phyloP scores from a whole-genome alignment of 2,888 invertebrate genomes.

The Napeogenes sylphis region DNA sequence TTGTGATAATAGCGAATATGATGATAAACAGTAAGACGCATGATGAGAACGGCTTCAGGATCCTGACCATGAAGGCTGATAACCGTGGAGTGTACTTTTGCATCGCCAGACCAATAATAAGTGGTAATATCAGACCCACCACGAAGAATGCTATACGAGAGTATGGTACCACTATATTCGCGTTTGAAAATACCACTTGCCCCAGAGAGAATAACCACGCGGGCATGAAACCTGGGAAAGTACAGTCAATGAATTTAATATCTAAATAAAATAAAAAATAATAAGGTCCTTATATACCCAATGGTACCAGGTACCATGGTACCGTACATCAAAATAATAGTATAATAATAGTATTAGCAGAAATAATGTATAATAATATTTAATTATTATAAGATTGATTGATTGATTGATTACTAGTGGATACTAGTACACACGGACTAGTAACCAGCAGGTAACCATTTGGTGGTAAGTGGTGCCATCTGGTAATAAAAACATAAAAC shows the following conservation, averaged over 20 bases:
- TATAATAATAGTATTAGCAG: too few species aligned
- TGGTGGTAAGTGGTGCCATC: too few species aligned
- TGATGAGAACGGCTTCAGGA: constrained; percentile 90
- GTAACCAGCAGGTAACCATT: too few species aligned
- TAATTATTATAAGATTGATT: too few species aligned
- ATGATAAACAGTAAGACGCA: constrained; percentile 89
- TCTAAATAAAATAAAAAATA: too few species aligned
- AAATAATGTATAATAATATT: too few species aligned
- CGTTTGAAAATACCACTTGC: constrained; percentile 83
- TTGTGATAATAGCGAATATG: constrained; percentile 91
- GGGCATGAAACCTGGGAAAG: constrained; percentile 86
- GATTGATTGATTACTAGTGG: too few species aligned
- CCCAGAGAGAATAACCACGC: constrained; percentile 94
- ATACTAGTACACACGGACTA: too few species aligned
- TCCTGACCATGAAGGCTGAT: constrained; percentile 83
- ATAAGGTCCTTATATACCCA: too few species aligned
- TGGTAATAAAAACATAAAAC: too few species aligned
- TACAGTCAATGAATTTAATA: constrained; percentile 9
- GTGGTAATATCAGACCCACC: constrained; percentile 85
- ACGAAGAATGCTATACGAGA: constrained; percentile 85
- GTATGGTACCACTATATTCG: constrained; percentile 87
- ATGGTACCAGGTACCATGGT: too few species aligned
- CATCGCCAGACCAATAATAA: constrained; percentile 77
- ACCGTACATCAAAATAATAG: too few species aligned
- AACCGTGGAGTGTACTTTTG: constrained; percentile 83